Evolutionary conservation across 2,888 invertebrate species (phyloP).

Genomic region (Muscina levida): DNA sequence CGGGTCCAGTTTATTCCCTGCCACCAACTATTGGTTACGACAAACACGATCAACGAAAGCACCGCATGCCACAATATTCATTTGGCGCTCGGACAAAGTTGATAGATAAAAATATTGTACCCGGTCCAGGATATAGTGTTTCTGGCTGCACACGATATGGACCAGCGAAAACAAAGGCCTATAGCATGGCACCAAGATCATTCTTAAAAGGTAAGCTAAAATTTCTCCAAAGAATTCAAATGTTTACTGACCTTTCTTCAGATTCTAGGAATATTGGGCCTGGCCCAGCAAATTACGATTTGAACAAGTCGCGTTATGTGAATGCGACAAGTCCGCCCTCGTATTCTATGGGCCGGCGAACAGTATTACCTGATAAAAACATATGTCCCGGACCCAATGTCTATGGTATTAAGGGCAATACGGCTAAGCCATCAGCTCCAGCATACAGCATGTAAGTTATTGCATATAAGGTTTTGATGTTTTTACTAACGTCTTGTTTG

Average conservation of each 20-base stretch:
- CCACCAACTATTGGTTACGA: slow-evolving; percentile 82
- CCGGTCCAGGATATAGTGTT: slow-evolving; percentile 76
- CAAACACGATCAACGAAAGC: slow-evolving; percentile 82
- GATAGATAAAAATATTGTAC: slow-evolving; percentile 68
- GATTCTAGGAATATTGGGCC: slow-evolving; percentile 72
- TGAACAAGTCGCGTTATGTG: slow-evolving; percentile 71
- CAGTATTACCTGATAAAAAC: slow-evolving; percentile 67
- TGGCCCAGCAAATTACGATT: slow-evolving; percentile 76
- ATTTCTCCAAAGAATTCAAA: too few species aligned
- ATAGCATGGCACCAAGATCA: slow-evolving; percentile 80
- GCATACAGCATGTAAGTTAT: slow-evolving; percentile 75
- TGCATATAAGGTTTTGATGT: not conserved
- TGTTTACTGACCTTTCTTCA: too few species aligned
- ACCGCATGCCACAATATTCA: slow-evolving; percentile 80
- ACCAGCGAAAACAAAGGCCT: slow-evolving; percentile 75
- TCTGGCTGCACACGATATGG: slow-evolving; percentile 74
- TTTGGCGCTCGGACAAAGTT: slow-evolving; percentile 71
- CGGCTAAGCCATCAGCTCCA: slow-evolving; percentile 71
- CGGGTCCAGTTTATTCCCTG: slow-evolving; percentile 83
- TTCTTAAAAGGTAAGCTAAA: slow-evolving; percentile 67
- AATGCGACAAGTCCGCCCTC: slow-evolving; percentile 78
- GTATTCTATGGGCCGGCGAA: slow-evolving; percentile 81
- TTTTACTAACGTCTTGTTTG: not conserved
- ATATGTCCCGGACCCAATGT: slow-evolving; percentile 75
- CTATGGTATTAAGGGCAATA: slow-evolving; percentile 71